A percentile compares a stretch with the other conserved stretches of the same genome.
Conservation (phyloP, 2,113 vertebrate genomes). For the Epinephelus fuscoguttatus region DNA sequence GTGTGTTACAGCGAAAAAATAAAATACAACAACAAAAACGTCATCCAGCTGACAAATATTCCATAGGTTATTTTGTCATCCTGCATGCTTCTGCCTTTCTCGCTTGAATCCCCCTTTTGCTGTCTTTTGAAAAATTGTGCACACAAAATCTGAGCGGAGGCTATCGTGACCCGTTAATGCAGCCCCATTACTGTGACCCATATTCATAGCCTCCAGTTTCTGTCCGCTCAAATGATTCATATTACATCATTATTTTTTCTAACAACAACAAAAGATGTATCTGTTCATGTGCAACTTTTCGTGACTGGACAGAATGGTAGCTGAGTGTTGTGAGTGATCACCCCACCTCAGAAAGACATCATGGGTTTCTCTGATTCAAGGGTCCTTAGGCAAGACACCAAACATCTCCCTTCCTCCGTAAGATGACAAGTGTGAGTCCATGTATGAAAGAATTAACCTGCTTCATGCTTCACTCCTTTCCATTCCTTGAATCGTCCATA, state of each 20-base stretch:
- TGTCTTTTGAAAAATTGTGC: neutral
- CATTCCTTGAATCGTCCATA: slow-evolving; percentile 22
- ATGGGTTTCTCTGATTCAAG: slow-evolving; percentile 6
- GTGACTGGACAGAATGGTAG: slow-evolving; percentile 6
- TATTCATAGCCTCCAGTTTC: slow-evolving; percentile 19
- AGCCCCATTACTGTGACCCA: slow-evolving; percentile 5
- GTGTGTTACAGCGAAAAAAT: neutral
- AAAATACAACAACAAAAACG: neutral
- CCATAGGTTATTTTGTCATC: neutral
- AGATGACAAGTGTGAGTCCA: neutral
- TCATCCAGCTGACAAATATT: neutral
- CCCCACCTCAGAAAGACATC: neutral
- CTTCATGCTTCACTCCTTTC: neutral
- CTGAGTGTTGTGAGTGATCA: neutral
- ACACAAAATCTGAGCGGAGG: neutral
- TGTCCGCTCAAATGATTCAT: slow-evolving; percentile 18
- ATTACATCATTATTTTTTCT: slow-evolving; percentile 4
- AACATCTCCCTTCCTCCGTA: neutral
- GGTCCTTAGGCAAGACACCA: neutral
- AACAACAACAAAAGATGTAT: neutral
- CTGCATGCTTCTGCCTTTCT: neutral
- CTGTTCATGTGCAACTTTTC: neutral
- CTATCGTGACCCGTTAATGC: slow-evolving; percentile 32
- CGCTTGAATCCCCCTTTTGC: neutral
- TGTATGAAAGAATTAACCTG: neutral